A percentile compares a stretch with the other conserved stretches of the same genome.
Evolutionary conservation across 2,888 invertebrate species (phyloP).

Genomic region (Drosophila merina): DNA sequence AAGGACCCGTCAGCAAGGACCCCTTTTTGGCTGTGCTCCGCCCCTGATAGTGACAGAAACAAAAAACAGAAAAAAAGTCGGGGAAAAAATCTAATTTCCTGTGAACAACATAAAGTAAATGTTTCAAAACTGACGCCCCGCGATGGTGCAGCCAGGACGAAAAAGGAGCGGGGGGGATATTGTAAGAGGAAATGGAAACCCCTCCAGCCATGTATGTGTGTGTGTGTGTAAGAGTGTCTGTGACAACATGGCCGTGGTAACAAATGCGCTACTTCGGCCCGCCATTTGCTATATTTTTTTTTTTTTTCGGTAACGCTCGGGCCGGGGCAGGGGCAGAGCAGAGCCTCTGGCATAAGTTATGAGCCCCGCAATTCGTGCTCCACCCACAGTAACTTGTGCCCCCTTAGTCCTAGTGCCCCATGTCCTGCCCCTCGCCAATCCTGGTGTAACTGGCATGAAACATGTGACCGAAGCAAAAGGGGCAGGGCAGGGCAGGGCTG

Average conservation of each 20-base stretch:
- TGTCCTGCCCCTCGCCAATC: constrained; percentile 25
- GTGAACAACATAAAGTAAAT: constrained; percentile 79
- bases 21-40: background rate
- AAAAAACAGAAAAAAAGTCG: constrained; percentile 5
- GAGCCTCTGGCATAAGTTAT: constrained; percentile 72
- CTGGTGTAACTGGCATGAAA: constrained; percentile 71
- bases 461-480: constrained; percentile 65
- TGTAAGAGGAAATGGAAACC: constrained; percentile 8
- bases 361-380: constrained; percentile 45
- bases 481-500: constrained; percentile 24
- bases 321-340: background rate
- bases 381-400: background rate
- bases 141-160: constrained; percentile 26
- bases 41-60: constrained; percentile 1
- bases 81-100: constrained; percentile 78
- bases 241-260: constrained; percentile 72
- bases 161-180: constrained; percentile 4
- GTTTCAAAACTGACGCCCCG: constrained; percentile 76
- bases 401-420: constrained; percentile 14
- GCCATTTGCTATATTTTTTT: constrained; percentile 71
- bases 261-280: constrained; percentile 64
- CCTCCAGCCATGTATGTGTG: constrained; percentile 20
- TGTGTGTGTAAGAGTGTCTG: constrained; percentile 29
- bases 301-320: constrained; percentile 19
- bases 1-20: no score